These are phyloP conservation scores for Helicoverpa assulta DNA, from an alignment of 2,888 invertebrate genomes.

Conservation along the genomic window DNA sequence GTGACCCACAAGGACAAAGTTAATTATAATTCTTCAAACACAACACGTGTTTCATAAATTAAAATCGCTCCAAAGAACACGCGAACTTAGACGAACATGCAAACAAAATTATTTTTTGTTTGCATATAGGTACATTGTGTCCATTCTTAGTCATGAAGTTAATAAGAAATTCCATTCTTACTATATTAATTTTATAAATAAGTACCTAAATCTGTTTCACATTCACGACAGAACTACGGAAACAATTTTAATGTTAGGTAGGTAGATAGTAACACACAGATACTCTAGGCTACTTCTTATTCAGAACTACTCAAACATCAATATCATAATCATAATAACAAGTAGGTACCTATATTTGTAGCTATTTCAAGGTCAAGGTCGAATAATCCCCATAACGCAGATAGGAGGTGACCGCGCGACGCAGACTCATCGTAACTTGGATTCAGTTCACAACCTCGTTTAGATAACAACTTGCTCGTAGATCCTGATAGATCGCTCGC, in stretches of 20 bases:
- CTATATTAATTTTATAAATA: too few species aligned
- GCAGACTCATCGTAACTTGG: conserved; percentile 54
- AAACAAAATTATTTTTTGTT: conserved; percentile 7
- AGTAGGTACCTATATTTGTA: background rate
- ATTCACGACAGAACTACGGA: too few species aligned
- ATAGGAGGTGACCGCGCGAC: conserved; percentile 19
- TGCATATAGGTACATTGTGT: background rate
- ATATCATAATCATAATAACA: background rate
- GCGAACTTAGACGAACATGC: conserved; percentile 31
- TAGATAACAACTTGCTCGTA: conserved; percentile 43
- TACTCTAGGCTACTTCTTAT: too few species aligned
- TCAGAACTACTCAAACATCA: too few species aligned
- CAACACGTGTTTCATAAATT: conserved; percentile 31
- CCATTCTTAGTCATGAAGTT: background rate
- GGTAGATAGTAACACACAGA: too few species aligned
- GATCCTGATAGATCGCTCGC: conserved; percentile 11
- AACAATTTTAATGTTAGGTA: too few species aligned
- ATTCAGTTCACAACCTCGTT: conserved; percentile 56
- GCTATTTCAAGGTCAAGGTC: conserved; percentile 20
- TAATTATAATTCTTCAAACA: conserved; percentile 27
- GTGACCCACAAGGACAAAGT: conserved; percentile 14
- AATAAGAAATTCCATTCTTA: background rate
- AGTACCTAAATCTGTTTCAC: background rate
- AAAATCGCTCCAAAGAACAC: conserved; percentile 34
- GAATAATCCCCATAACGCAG: background rate